Evolutionary conservation across 1,140 invertebrate genomes (phyloP).

Genomic region (Cryptotermes secundus): DNA sequence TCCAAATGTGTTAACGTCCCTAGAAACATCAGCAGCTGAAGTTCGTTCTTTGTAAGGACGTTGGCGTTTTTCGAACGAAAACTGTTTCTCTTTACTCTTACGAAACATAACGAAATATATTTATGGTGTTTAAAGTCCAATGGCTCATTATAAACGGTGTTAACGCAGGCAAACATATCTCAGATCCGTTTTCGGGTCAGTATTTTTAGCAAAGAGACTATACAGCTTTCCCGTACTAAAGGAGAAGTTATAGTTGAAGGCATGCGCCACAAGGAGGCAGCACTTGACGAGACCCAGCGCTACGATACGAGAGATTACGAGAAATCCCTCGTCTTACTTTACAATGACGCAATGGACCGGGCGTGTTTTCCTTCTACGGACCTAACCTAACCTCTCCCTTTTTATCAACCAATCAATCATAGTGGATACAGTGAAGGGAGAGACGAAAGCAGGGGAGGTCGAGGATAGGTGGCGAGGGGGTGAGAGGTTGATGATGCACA

Average conservation of each 20-base stretch:
- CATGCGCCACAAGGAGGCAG: conserved; percentile 9
- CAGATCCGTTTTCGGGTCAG: too few species aligned
- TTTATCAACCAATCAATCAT: conserved; percentile 30
- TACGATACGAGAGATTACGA: conserved; percentile 16
- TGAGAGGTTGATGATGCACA: conserved; percentile 22
- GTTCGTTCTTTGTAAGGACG: too few species aligned
- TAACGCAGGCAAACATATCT: too few species aligned
- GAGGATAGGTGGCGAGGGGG: neutral
- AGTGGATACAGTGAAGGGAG: conserved; percentile 15
- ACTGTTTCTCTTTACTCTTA: too few species aligned
- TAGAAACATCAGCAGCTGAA: too few species aligned
- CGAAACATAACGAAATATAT: too few species aligned
- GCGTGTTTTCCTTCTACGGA: conserved; percentile 25
- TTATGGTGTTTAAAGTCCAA: too few species aligned
- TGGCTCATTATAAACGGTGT: too few species aligned
- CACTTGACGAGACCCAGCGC: conserved; percentile 23
- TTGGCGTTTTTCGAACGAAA: too few species aligned
- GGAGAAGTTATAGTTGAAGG: neutral
- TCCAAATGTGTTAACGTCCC: too few species aligned
- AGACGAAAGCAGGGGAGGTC: neutral
- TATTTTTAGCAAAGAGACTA: too few species aligned
- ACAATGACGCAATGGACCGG: conserved; percentile 7
- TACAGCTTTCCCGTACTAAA: neutral
- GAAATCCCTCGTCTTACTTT: conserved; percentile 18
- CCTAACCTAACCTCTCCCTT: conserved; percentile 20